A percentile compares a stretch with the other conserved stretches of the same genome.
These are phyloP conservation scores for Acanthurus leucopareius DNA, from an alignment of 2,797 vertebrate species.

Conservation along the genomic window DNA sequence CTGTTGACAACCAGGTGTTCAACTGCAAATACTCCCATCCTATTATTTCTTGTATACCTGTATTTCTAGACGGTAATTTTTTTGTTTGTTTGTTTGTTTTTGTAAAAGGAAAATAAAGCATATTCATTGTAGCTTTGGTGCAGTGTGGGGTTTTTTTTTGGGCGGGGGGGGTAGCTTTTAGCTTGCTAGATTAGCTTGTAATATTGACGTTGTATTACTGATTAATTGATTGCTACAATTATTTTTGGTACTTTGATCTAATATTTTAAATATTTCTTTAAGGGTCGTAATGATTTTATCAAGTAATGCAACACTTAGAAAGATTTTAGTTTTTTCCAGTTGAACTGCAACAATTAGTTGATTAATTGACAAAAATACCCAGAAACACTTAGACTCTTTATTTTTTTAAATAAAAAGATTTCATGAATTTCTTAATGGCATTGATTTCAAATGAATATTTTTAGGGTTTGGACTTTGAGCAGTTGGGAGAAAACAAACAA, in stretches of 20 bases:
- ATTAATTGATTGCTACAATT: too few relatives aligned
- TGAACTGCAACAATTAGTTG: neutral
- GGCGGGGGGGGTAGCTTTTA: neutral
- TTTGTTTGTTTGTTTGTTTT: conserved; percentile 83
- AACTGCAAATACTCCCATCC: conserved; percentile 88
- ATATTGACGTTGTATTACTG: too few relatives aligned
- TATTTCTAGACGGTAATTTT: conserved; percentile 96
- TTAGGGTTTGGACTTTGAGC: neutral
- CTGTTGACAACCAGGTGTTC: conserved; percentile 92
- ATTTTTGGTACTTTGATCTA: too few relatives aligned
- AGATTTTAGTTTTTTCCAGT: neutral
- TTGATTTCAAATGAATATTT: neutral
- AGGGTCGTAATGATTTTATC: too few relatives aligned
- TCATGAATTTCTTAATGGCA: neutral
- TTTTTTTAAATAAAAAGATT: too few relatives aligned
- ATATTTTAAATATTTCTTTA: too few relatives aligned
- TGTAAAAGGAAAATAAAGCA: conserved; percentile 96
- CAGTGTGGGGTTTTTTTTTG: conserved; percentile 5
- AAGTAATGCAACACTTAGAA: neutral
- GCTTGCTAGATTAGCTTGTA: too few relatives aligned
- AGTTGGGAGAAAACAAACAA: neutral
- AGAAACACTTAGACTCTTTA: too few relatives aligned
- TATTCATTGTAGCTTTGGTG: conserved; percentile 92
- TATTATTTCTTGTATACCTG: conserved; percentile 92
- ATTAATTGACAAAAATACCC: neutral